Evolutionary conservation across 2,797 vertebrate species (phyloP).

Genomic region (Taenioides sp.): DNA sequence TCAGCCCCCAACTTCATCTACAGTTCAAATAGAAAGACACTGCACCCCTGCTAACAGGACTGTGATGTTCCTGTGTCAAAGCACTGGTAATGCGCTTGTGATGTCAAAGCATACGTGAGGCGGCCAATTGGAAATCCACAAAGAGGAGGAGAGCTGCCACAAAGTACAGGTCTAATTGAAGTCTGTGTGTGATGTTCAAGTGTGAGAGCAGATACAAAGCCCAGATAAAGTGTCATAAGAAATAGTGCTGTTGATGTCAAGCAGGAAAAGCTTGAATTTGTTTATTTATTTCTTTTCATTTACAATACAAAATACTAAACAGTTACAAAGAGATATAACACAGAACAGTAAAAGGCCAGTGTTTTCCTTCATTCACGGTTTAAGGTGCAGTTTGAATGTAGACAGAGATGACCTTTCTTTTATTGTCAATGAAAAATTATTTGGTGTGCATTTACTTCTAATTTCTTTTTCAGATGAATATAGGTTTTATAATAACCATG

Average conservation of each 20-base stretch:
- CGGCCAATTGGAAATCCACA: slow-evolving; percentile 29
- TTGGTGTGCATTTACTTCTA: too few relatives aligned
- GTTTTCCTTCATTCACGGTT: too few relatives aligned
- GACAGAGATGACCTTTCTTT: too few relatives aligned
- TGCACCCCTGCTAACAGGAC: slow-evolving; percentile 1
- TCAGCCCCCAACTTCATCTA: slow-evolving; percentile 9
- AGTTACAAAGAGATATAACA: too few relatives aligned
- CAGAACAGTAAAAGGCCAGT: too few relatives aligned
- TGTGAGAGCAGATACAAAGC: background rate
- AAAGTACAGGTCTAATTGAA: slow-evolving; percentile 23
- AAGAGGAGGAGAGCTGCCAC: slow-evolving; percentile 2
- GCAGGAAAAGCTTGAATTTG: background rate
- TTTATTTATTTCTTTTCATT: too few relatives aligned
- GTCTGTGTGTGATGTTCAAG: slow-evolving; percentile 19
- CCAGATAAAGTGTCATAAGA: background rate
- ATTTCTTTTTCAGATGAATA: too few relatives aligned
- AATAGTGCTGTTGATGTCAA: background rate
- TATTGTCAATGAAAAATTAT: too few relatives aligned
- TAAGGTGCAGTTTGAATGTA: too few relatives aligned
- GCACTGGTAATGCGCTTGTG: slow-evolving; percentile 21
- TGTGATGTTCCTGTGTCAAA: slow-evolving; percentile 26
- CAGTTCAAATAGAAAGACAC: slow-evolving; percentile 10
- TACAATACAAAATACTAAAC: too few relatives aligned
- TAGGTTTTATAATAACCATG: too few relatives aligned
- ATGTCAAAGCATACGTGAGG: slow-evolving; percentile 31